Evolutionary conservation across 2,888 invertebrate species (phyloP).

Genomic region (Drosophila yooni): DNA sequence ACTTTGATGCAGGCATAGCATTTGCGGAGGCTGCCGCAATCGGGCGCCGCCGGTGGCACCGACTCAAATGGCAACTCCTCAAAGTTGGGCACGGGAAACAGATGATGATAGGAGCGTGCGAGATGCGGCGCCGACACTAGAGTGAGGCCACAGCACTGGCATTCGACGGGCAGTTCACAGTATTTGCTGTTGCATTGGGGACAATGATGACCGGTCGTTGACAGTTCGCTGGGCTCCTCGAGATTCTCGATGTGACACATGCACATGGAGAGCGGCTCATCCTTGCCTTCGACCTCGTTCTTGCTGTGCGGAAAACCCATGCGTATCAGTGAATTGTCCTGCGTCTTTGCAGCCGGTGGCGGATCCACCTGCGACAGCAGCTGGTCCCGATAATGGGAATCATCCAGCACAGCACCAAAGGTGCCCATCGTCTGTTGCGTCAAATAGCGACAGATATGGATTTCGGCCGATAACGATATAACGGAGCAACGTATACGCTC

Average conservation of each 20-base stretch:
- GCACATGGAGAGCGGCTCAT: constrained; percentile 93
- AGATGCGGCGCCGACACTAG: constrained; percentile 99
- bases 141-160: constrained; percentile 97
- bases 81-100: constrained; percentile 96
- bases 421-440: constrained; percentile 94
- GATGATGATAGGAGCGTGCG: constrained; percentile 98
- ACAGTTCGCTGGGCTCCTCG: constrained; percentile 89
- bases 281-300: constrained; percentile 86
- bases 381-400: constrained; percentile 90
- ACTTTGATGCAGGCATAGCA: constrained; percentile 92
- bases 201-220: constrained; percentile 93
- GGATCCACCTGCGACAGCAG: constrained; percentile 89
- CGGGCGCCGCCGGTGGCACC: constrained; percentile 50
- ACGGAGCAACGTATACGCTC: constrained; percentile 96
- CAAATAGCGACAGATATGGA: constrained; percentile 94
- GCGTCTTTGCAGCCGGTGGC: constrained; percentile 89
- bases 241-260: constrained; percentile 95
- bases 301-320: constrained; percentile 97
- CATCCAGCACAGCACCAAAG: constrained; percentile 94
- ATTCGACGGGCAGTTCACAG: constrained; percentile 98
- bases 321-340: constrained; percentile 93
- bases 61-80: constrained; percentile 88
- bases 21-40: constrained; percentile 85
- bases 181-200: constrained; percentile 99
- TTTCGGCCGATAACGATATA: constrained; percentile 97